Base-by-base conservation (phyloP, 1,140 invertebrate species). In the Nephotettix cincticeps region DNA sequence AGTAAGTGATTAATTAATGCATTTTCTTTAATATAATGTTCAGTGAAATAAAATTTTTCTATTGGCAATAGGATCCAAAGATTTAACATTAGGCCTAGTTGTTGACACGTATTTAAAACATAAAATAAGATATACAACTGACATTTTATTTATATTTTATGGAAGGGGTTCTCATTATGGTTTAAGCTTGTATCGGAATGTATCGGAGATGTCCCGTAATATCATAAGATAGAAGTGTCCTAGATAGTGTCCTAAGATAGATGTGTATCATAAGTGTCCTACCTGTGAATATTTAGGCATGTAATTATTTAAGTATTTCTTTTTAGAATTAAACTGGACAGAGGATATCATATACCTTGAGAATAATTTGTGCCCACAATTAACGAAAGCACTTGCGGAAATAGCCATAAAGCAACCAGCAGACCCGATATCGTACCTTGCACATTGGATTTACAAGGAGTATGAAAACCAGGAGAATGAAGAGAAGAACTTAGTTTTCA, bases 321-420 rank as follows among this genome's bases (percentile, higher is more conserved):
- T 67, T 43, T 23, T 27, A 67, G 64, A 45, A 29, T 27, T 61
- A 25, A 67, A 67, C 21, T 67, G 64, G 64, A 67, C 64, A 43
- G 27, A 67, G 23, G 64, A 67, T 21, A 45, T 29, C 11, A 21
- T 43, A 43, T 67, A 45, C 23, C 36, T 67, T 1, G 64, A 67
- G 36, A 67, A 43, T 11, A 23, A 43, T 19, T 23, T 30, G 30
- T 40, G 64, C 19, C 32, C 32, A 4, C 23, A 67, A 19, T 21
- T 67, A 21, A 17, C 45, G 23, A 43, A 45, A 27, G 32, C 17
- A 11, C 30, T 67, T 14, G 64, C 64, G 21, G 36, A 45, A 23
- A 45, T 45, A 19, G 64, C n/a, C 19, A 13, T 67, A 19, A 23
- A 19, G 9, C 32, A 45, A 6, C 64, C 64, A 1, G 9, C 64